These are phyloP conservation scores for Crypturellus tataupa DNA, from an alignment of 2,797 vertebrate genomes.

Conservation along the genomic window DNA sequence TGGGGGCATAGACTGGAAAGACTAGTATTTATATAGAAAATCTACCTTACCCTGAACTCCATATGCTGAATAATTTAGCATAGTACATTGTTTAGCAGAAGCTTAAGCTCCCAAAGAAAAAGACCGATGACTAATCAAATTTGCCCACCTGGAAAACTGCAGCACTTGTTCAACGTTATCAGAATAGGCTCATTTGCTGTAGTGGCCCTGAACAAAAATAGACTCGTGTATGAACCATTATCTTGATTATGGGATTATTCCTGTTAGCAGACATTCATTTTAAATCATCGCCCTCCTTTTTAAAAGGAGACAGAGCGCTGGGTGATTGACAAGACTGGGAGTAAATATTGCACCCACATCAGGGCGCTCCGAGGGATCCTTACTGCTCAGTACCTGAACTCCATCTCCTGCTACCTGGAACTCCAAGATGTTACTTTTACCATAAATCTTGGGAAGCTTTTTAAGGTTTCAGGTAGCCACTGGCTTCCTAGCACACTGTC, in stretches of 20 bases:
- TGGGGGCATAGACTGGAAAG: not conserved
- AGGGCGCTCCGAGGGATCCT: not conserved
- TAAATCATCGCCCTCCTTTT: not conserved
- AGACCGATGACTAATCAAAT: conserved; percentile 50
- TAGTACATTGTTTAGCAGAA: conserved; percentile 1
- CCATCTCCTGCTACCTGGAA: not conserved
- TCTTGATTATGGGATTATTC: conserved; percentile 29
- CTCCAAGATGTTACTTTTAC: not conserved
- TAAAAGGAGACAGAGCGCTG: not conserved
- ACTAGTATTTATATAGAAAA: conserved; percentile 29
- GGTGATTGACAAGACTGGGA: not conserved
- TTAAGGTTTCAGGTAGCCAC: not conserved
- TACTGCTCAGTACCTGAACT: not conserved
- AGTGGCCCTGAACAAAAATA: not conserved
- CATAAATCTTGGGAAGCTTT: not conserved
- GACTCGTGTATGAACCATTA: conserved; percentile 38
- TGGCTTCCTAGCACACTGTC: not conserved
- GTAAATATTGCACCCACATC: not conserved
- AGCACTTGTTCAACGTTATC: conserved; percentile 57
- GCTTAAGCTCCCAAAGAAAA: conserved; percentile 29
- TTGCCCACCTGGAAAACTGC: conserved; percentile 68
- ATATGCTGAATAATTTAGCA: conserved; percentile 27
- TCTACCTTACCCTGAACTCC: conserved; percentile 56
- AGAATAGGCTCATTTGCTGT: conserved; percentile 46
- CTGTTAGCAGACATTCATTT: conserved; percentile 29